Conservation (phyloP, 2,113 vertebrate genomes). For the Melanotaenia duboulayi region DNA sequence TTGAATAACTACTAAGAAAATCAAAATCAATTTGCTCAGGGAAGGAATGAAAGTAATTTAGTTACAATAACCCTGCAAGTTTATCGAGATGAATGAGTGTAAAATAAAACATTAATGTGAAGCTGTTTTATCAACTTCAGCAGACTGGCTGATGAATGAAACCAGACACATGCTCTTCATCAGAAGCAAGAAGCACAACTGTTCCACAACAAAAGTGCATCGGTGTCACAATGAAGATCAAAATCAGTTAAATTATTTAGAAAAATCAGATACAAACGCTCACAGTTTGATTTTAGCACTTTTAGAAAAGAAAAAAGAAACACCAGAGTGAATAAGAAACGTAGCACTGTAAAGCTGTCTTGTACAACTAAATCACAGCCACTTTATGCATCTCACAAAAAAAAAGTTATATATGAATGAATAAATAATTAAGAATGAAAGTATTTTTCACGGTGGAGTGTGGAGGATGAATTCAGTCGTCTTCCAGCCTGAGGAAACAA, state of each 20-base stretch:
- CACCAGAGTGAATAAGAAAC: too few species aligned
- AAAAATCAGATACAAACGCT: too few species aligned
- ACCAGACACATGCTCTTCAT: background rate
- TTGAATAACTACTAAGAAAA: constrained; percentile 41
- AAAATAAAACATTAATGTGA: constrained; percentile 10
- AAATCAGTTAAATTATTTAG: too few species aligned
- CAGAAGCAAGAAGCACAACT: background rate
- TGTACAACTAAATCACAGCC: background rate
- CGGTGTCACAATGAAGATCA: too few species aligned
- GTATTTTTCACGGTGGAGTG: background rate
- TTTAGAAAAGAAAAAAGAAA: too few species aligned
- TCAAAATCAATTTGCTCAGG: constrained; percentile 20
- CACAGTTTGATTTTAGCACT: too few species aligned
- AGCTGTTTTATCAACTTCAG: background rate
- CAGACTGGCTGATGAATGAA: constrained; percentile 13
- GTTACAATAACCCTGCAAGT: constrained; percentile 33
- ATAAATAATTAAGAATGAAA: constrained; percentile 16
- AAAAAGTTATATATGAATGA: background rate
- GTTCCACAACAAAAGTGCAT: too few species aligned
- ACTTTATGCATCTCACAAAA: background rate
- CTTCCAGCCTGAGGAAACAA: constrained; percentile 2
- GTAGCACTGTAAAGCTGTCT: background rate
- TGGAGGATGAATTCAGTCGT: background rate
- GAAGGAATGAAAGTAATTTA: constrained; percentile 28
- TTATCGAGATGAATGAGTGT: constrained; percentile 18